These are phyloP conservation scores for Oreochromis spilurus DNA, from an alignment of 2,113 vertebrate species.

Conservation along the genomic window DNA sequence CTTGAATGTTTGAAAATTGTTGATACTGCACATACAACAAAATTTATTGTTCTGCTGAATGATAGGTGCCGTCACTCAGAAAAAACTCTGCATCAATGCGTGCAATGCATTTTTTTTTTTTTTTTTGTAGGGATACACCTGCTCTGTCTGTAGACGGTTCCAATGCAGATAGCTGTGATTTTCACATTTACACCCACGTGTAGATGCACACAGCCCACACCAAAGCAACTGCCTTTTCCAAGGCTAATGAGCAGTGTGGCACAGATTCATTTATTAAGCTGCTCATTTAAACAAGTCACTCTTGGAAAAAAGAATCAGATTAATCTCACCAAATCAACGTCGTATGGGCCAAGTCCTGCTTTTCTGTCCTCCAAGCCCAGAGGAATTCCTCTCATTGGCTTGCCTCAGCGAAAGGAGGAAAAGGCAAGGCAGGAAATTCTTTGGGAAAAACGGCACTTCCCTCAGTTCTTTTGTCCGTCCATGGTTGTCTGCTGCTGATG, in stretches of 20 bases:
- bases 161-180: neutral
- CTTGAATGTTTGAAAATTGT: neutral
- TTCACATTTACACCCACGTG: neutral
- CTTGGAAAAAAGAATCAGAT: neutral
- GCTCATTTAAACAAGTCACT: constrained; percentile 3
- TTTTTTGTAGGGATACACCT: neutral
- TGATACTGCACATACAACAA: neutral
- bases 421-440: constrained; percentile 71
- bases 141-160: neutral
- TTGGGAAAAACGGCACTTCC: constrained; percentile 55
- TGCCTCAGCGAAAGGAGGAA: constrained; percentile 55
- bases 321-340: constrained; percentile 8
- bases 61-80: neutral
- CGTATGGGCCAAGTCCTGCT: neutral
- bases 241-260: neutral
- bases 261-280: neutral
- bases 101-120: too few relatives aligned
- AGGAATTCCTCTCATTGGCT: neutral
- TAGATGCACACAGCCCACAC: neutral
- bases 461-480: constrained; percentile 41
- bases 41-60: neutral
- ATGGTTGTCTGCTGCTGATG: constrained; percentile 28
- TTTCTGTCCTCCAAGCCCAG: neutral
- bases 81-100: neutral
- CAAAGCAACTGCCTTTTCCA: neutral